Percentiles rank a stretch among this genome's conserved stretches.
These are phyloP conservation scores for Ormyrus thymus DNA, from an alignment of 2,888 invertebrate species.

Conservation along the genomic window DNA sequence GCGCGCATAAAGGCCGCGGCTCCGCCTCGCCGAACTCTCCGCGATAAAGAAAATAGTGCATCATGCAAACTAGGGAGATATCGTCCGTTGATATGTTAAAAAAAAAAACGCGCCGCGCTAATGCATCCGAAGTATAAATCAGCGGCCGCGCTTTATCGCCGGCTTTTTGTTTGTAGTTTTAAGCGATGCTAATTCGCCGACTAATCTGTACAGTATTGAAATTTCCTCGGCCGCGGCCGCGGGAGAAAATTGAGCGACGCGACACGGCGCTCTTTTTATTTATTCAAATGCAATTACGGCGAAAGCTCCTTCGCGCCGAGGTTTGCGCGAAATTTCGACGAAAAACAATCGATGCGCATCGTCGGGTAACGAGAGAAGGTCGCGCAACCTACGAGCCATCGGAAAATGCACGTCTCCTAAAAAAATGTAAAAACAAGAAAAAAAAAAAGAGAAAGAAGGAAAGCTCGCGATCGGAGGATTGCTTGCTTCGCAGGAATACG, in stretches of 20 bases:
- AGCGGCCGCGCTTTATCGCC: background rate
- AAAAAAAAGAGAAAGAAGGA: background rate
- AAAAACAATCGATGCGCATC: too few species aligned
- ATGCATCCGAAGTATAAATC: slow-evolving; percentile 27
- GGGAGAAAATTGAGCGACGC: too few species aligned
- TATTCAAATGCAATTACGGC: background rate
- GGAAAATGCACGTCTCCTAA: background rate
- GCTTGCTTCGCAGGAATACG: too few species aligned
- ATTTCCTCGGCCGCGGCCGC: too few species aligned
- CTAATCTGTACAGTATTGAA: too few species aligned
- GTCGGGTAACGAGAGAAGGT: too few species aligned
- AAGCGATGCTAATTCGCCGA: too few species aligned
- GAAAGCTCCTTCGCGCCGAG: background rate
- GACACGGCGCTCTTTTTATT: too few species aligned
- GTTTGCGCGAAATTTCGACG: background rate
- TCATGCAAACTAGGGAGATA: slow-evolving; percentile 30
- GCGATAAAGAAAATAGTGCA: slow-evolving; percentile 23
- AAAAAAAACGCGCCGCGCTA: background rate
- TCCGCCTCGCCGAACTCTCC: background rate
- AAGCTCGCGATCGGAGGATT: background rate
- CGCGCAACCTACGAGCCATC: background rate
- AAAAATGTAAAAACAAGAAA: background rate
- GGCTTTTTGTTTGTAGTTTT: slow-evolving; percentile 10
- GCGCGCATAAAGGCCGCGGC: too few species aligned
- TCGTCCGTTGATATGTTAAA: background rate